Conservation (phyloP, 2,113 vertebrate genomes). For the Cheirogaleus medius region DNA sequence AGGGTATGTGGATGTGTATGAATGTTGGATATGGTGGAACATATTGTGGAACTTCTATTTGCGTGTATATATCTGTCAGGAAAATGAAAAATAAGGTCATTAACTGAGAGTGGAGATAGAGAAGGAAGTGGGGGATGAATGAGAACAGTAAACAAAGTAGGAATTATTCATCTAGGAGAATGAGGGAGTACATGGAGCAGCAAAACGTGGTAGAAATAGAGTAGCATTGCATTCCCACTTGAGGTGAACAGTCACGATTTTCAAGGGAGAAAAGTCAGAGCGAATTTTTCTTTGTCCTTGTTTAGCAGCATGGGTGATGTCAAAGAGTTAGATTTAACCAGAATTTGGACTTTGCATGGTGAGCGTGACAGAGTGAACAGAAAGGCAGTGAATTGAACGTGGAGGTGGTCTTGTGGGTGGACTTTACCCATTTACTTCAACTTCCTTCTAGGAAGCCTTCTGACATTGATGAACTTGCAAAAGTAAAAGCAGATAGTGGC, state of each 20-base stretch:
- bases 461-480: not conserved
- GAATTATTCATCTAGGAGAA: not conserved
- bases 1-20: not conserved
- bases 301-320: not conserved
- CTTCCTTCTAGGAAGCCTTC: not conserved
- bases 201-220: not conserved
- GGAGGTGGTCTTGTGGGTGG: not conserved
- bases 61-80: not conserved
- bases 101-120: not conserved
- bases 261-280: not conserved
- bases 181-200: rapidly evolving
- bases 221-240: not conserved
- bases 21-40: not conserved
- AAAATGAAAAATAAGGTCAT: not conserved
- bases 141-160: not conserved
- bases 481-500: not conserved
- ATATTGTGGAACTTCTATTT: not conserved
- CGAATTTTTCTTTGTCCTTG: not conserved
- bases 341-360: not conserved
- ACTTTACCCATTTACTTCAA: not conserved
- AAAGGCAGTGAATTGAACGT: not conserved
- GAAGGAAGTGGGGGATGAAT: not conserved
- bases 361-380: not conserved
- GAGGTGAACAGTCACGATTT: not conserved
- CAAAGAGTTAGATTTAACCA: not conserved